phyloP scores from a whole-genome alignment of 2,113 vertebrate species.

The Gyps fulvus region DNA sequence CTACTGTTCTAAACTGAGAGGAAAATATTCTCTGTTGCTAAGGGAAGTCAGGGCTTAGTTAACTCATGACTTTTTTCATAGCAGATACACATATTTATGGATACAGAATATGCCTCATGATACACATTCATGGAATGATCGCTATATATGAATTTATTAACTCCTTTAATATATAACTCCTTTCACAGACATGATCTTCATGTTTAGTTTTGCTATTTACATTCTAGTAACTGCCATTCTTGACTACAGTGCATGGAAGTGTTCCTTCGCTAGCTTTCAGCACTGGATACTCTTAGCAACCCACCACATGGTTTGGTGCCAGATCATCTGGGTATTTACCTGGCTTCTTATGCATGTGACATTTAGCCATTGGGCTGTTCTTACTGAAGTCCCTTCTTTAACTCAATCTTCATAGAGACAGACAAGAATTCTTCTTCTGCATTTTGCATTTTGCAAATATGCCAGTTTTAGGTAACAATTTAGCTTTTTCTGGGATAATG shows the following conservation, averaged over 20 bases:
- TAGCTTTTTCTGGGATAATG: not conserved
- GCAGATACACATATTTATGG: not conserved
- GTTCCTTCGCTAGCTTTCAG: not conserved
- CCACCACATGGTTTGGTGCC: not conserved
- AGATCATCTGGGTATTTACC: not conserved
- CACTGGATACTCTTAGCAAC: not conserved
- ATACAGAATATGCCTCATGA: not conserved
- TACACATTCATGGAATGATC: not conserved
- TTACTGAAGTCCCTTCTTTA: not conserved
- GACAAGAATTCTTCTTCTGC: not conserved
- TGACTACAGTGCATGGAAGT: not conserved
- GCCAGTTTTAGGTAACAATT: not conserved
- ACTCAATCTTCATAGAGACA: not conserved
- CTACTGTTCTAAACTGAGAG: not conserved
- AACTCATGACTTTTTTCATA: not conserved
- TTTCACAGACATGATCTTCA: not conserved
- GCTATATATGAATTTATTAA: not conserved
- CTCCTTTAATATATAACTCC: not conserved
- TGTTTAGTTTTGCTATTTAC: not conserved
- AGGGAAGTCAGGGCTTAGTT: not conserved
- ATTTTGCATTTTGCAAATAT: not conserved
- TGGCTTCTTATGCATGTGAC: not conserved
- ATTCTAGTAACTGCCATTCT: not conserved
- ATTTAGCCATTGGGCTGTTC: not conserved
- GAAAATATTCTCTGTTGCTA: slow-evolving; percentile 44